A percentile compares a stretch with the other conserved stretches of the same genome.
Conservation (phyloP, 2,113 vertebrate species). For the Callocephalon fimbriatum region DNA sequence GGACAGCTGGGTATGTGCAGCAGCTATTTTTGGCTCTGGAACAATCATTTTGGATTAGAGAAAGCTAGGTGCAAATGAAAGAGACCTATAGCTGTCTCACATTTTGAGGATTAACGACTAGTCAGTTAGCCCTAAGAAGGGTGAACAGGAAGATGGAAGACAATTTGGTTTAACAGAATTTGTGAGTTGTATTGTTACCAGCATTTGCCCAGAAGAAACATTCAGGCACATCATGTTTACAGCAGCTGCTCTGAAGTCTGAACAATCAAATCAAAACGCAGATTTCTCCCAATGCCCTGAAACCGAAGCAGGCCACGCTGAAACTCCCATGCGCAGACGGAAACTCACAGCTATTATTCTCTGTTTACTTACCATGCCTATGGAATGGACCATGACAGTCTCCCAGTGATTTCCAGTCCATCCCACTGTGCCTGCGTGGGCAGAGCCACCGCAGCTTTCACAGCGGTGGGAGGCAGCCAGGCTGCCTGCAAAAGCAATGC, state of each 20-base stretch:
- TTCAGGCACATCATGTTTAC: not conserved
- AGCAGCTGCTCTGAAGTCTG: slow-evolving; percentile 33
- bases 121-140: not conserved
- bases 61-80: slow-evolving; percentile 20
- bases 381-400: not conserved
- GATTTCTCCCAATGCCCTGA: not conserved
- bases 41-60: slow-evolving; percentile 30
- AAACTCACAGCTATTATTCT: not conserved
- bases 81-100: not conserved
- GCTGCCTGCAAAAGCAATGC: not conserved
- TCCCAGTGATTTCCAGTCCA: not conserved
- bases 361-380: not conserved
- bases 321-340: not conserved
- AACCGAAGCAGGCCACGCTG: not conserved
- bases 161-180: slow-evolving; percentile 7
- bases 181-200: not conserved
- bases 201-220: slow-evolving; percentile 23
- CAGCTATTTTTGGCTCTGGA: slow-evolving; percentile 15
- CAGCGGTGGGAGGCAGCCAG: not conserved
- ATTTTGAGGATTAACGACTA: not conserved
- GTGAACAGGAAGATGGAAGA: not conserved
- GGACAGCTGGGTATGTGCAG: slow-evolving; percentile 12
- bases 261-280: not conserved
- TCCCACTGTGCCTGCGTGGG: not conserved
- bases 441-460: not conserved